Evolutionary conservation across 1,140 invertebrate species (phyloP).

Genomic region (Pogonognathellus flavescens): DNA sequence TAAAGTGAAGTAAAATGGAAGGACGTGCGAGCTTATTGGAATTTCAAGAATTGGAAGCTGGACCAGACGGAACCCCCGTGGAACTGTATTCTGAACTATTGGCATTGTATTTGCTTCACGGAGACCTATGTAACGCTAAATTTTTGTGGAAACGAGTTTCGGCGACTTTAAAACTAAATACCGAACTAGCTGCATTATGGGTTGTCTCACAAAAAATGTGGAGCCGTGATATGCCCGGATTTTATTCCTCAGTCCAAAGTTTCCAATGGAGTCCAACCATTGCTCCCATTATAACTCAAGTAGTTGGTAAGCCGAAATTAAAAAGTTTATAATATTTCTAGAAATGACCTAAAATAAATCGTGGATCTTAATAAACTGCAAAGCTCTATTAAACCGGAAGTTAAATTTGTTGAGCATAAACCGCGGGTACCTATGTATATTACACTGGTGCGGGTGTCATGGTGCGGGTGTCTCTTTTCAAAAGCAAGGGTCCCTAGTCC

Average conservation of each 20-base stretch:
- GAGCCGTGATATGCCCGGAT: conserved; percentile 83
- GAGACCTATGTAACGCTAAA: conserved; percentile 81
- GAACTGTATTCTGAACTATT: conserved; percentile 61
- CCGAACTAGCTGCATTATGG: conserved; percentile 85
- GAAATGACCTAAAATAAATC: no score
- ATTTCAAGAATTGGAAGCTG: conserved; percentile 56
- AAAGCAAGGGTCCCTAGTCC: no score
- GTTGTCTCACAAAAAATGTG: conserved; percentile 85
- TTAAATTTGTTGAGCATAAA: no score
- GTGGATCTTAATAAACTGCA: no score
- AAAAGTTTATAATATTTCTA: not conserved
- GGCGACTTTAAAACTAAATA: conserved; percentile 76
- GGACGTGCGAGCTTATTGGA: conserved; percentile 53
- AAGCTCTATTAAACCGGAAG: no score
- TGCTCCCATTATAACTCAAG: conserved; percentile 80
- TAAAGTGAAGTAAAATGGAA: not conserved
- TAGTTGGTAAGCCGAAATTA: conserved; percentile 81
- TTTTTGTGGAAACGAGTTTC: conserved; percentile 93
- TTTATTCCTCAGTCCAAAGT: conserved; percentile 77
- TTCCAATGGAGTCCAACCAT: conserved; percentile 82
- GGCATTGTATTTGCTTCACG: conserved; percentile 57
- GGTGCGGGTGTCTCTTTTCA: no score
- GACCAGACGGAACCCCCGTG: conserved; percentile 34
- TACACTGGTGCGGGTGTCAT: no score
- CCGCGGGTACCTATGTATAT: no score